Evolutionary conservation across 2,797 vertebrate genomes (phyloP).

Genomic region (Scleropages formosus): DNA sequence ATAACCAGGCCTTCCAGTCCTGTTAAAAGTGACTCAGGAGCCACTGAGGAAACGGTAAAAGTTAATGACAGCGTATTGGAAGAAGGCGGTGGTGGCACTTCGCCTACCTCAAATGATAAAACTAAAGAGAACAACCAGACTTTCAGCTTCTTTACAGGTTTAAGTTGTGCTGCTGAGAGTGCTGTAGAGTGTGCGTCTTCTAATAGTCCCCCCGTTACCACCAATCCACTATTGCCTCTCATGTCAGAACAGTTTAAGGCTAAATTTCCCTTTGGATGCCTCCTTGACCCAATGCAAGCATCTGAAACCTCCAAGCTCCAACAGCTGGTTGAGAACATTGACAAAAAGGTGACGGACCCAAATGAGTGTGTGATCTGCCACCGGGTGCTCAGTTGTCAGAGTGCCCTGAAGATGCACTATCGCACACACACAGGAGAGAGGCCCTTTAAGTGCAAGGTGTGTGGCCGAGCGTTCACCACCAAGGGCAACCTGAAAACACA

Average conservation of each 20-base stretch:
- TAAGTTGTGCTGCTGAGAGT: conserved; percentile 27
- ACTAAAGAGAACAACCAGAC: conserved; percentile 57
- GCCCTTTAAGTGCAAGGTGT: conserved; percentile 80
- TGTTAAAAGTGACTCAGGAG: conserved; percentile 68
- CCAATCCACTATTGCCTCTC: conserved; percentile 72
- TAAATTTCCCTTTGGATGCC: conserved; percentile 74
- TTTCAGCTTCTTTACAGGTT: conserved; percentile 40
- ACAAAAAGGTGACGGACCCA: conserved; percentile 74
- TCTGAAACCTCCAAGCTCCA: conserved; percentile 80
- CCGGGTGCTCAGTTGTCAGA: conserved; percentile 78
- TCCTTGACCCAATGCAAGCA: conserved; percentile 68
- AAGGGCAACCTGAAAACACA: conserved; percentile 87
- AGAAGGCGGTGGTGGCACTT: conserved; percentile 56
- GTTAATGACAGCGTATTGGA: conserved; percentile 59
- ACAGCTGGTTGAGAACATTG: conserved; percentile 78
- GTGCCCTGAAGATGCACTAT: conserved; percentile 83
- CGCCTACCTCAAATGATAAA: conserved; percentile 58
- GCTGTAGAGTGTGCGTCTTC: conserved; percentile 45
- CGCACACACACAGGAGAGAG: conserved; percentile 78
- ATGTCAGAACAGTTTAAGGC: conserved; percentile 79
- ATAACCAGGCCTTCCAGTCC: conserved; percentile 70
- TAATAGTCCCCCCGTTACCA: conserved; percentile 53
- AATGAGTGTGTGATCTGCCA: conserved; percentile 82
- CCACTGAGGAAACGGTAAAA: conserved; percentile 59
- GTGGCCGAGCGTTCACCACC: conserved; percentile 80